A percentile compares a stretch with the other conserved stretches of the same genome.
Evolutionary conservation across 1,140 invertebrate species (phyloP).

Genomic region (Oryctes rhinoceros): DNA sequence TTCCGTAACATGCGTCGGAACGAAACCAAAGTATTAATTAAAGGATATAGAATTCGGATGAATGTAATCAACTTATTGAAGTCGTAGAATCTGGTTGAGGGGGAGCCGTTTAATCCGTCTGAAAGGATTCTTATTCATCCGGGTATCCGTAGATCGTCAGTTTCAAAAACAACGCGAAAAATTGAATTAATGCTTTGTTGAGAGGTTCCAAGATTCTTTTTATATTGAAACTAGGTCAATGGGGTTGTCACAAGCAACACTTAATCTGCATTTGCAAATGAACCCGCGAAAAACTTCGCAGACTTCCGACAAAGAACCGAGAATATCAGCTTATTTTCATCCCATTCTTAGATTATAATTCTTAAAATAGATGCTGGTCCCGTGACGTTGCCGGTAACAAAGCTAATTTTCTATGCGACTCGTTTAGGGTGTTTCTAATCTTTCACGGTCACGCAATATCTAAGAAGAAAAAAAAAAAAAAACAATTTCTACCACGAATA

Average conservation of each 20-base stretch:
- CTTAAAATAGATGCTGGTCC: too few species aligned
- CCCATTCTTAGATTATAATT: too few species aligned
- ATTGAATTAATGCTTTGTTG: slow-evolving; percentile 6
- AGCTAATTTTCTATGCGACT: neutral
- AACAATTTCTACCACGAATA: slow-evolving; percentile 13
- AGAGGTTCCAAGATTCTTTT: neutral
- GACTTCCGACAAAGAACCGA: neutral
- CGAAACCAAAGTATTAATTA: too few species aligned
- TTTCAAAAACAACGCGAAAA: neutral
- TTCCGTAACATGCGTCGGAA: too few species aligned
- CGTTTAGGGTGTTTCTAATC: neutral
- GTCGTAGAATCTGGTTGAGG: neutral
- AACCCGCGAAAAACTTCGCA: neutral
- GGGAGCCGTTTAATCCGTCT: neutral
- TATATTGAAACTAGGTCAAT: neutral
- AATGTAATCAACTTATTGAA: neutral
- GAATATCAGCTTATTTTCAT: too few species aligned
- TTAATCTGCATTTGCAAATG: slow-evolving; percentile 6
- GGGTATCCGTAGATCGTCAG: neutral
- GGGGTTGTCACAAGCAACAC: slow-evolving; percentile 8
- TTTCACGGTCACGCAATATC: slow-evolving; percentile 4
- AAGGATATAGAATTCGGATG: too few species aligned
- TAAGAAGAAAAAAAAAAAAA: neutral
- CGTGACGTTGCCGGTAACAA: neutral
- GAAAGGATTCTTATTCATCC: neutral